Evolutionary conservation across 2,797 vertebrate genomes (phyloP).

Genomic region (Helicolenus hilgendorfi): DNA sequence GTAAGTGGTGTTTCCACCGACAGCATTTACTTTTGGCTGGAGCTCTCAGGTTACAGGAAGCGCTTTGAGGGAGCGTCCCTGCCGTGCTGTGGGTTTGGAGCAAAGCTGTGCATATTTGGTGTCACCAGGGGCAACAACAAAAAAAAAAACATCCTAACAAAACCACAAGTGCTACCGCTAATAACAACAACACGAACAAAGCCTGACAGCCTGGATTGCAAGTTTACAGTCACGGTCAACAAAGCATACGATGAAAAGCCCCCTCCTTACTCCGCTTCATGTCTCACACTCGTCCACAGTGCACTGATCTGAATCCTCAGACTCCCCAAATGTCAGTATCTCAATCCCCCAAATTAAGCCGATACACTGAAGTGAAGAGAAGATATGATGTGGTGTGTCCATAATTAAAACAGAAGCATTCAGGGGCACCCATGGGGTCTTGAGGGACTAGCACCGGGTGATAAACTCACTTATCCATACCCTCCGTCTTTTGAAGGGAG

Average conservation of each 20-base stretch:
- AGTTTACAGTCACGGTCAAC: conserved; percentile 38
- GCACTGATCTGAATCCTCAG: conserved; percentile 20
- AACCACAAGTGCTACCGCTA: conserved; percentile 64
- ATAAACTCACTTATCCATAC: conserved; percentile 71
- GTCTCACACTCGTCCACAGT: conserved; percentile 1
- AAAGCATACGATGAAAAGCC: conserved; percentile 12
- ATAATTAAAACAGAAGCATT: conserved; percentile 81
- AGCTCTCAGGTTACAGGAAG: conserved; percentile 81
- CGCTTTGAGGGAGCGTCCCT: conserved; percentile 57
- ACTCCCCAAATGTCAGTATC: conserved; percentile 22
- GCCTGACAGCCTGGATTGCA: conserved; percentile 19
- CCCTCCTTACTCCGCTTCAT: not conserved
- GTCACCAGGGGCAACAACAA: conserved; percentile 68
- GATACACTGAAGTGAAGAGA: not conserved
- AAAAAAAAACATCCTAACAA: conserved; percentile 61
- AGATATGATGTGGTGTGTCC: conserved; percentile 39
- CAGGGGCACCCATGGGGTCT: conserved; percentile 61
- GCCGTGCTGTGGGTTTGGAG: conserved; percentile 68
- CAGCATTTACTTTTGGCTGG: conserved; percentile 53
- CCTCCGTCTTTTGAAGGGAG: conserved; percentile 60
- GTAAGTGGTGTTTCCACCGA: conserved; percentile 51
- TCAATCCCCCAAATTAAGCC: conserved; percentile 32
- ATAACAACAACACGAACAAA: conserved; percentile 59
- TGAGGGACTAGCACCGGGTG: conserved; percentile 57
- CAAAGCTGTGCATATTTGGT: conserved; percentile 68